Percentiles rank a stretch among this genome's conserved stretches.
phyloP scores from a whole-genome alignment of 2,888 invertebrate species.

The Altica lythri region DNA sequence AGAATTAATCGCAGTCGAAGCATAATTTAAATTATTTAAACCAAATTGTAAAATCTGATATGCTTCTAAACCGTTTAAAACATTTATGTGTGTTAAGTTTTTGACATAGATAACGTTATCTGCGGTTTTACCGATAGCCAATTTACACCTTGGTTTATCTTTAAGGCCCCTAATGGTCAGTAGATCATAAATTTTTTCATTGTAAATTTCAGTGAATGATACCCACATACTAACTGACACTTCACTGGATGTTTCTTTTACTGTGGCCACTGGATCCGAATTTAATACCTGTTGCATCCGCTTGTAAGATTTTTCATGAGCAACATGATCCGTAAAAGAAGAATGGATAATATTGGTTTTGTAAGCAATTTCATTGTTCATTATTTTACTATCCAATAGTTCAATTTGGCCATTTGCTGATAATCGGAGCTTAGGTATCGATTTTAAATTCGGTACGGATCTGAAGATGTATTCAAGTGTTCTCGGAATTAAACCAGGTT shows the following conservation, averaged over 20 bases:
- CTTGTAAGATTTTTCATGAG: constrained; percentile 39
- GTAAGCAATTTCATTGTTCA: constrained; percentile 47
- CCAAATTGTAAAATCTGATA: constrained; percentile 78
- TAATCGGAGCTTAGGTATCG: constrained; percentile 55
- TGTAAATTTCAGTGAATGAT: constrained; percentile 89
- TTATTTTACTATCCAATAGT: not conserved
- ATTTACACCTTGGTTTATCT: constrained; percentile 53
- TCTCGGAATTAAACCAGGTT: constrained; percentile 69
- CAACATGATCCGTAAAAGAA: constrained; percentile 32
- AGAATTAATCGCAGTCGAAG: constrained; percentile 77
- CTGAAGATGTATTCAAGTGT: constrained; percentile 61
- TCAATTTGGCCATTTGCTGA: constrained; percentile 42
- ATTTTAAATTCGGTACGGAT: constrained; percentile 45
- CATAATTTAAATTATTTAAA: constrained; percentile 74
- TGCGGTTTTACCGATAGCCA: constrained; percentile 40
- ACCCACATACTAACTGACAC: constrained; percentile 70
- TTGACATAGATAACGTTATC: constrained; percentile 62
- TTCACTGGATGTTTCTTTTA: constrained; percentile 36
- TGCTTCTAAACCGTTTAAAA: constrained; percentile 71
- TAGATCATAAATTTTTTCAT: constrained; percentile 84
- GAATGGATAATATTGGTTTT: constrained; percentile 45
- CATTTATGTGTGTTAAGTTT: constrained; percentile 58
- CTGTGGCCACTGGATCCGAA: constrained; percentile 38
- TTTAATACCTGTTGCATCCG: constrained; percentile 45
- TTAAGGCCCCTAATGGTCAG: constrained; percentile 51